Conservation (phyloP, 2,113 vertebrate species). For the Lamprologus tigripictilis region DNA sequence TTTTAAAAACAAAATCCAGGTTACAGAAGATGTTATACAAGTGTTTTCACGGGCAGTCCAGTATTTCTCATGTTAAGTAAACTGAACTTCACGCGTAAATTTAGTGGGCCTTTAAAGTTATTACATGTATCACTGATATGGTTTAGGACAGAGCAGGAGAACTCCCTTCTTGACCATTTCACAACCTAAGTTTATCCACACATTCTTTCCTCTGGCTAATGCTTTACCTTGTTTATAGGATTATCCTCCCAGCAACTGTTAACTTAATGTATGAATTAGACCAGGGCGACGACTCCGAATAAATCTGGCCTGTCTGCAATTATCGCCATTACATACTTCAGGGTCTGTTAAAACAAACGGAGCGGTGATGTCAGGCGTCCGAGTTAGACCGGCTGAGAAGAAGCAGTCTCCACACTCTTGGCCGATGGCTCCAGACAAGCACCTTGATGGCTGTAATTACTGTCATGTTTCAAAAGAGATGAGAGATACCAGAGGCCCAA, state of each 20-base stretch:
- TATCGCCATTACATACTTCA: slow-evolving; percentile 87
- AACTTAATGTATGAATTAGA: slow-evolving; percentile 79
- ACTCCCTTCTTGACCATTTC: slow-evolving; percentile 16
- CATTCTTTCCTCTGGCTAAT: slow-evolving; percentile 43
- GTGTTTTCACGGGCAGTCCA: background rate
- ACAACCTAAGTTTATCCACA: slow-evolving; percentile 21
- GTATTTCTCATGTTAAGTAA: background rate
- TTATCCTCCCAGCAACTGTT: slow-evolving; percentile 74
- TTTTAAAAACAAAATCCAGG: background rate
- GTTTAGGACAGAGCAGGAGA: background rate
- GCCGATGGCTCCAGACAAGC: slow-evolving; percentile 79
- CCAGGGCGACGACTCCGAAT: slow-evolving; percentile 57
- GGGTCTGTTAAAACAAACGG: slow-evolving; percentile 87
- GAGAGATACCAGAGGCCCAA: slow-evolving; percentile 92
- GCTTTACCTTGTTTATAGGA: slow-evolving; percentile 74
- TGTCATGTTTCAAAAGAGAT: slow-evolving; percentile 87
- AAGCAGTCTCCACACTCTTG: slow-evolving; percentile 76
- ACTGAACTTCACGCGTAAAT: background rate
- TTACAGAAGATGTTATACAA: background rate
- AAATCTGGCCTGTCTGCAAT: slow-evolving; percentile 85
- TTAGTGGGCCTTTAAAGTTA: background rate
- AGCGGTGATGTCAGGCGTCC: slow-evolving; percentile 79
- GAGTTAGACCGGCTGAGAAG: slow-evolving; percentile 65
- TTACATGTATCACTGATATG: slow-evolving; percentile 18
- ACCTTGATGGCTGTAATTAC: slow-evolving; percentile 97